Evolutionary conservation across 92 coral and sea anemone genomes (phyloP).

Genomic region (Zoanthus sansibaricus): DNA sequence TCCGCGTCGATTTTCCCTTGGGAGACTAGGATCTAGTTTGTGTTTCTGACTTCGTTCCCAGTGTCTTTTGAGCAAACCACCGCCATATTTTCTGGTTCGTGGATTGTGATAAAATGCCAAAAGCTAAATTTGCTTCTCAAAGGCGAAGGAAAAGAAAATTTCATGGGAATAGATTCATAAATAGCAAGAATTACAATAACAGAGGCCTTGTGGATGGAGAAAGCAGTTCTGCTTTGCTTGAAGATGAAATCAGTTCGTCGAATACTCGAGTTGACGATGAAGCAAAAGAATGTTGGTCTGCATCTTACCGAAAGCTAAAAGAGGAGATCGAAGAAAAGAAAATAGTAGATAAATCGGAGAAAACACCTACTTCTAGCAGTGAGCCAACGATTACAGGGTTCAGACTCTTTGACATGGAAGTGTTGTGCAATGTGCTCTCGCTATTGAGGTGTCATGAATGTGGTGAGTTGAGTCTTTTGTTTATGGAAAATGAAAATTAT

Average conservation of each 20-base stretch:
- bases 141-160: not conserved
- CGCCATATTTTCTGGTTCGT: not conserved
- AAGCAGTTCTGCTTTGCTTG: slow-evolving; percentile 1
- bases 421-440: slow-evolving; percentile 39
- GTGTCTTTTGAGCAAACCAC: not conserved
- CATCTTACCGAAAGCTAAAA: slow-evolving; percentile 48
- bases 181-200: not conserved
- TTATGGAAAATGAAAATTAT: slow-evolving; percentile 22
- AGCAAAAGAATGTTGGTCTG: slow-evolving; percentile 27
- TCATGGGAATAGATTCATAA: not conserved
- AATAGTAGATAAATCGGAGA: slow-evolving; percentile 16
- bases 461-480: slow-evolving; percentile 44
- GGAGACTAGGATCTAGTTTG: not conserved
- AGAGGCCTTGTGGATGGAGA: not conserved
- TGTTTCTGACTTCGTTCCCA: not conserved
- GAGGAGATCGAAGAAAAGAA: slow-evolving; percentile 22
- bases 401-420: slow-evolving; percentile 53
- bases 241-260: not conserved
- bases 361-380: slow-evolving; percentile 11
- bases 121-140: not conserved
- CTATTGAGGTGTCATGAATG: slow-evolving; percentile 51
- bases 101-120: not conserved
- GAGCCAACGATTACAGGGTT: slow-evolving; percentile 30
- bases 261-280: slow-evolving; percentile 1
- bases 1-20: not conserved